Percentiles rank a stretch among this genome's conserved stretches.
Evolutionary conservation across 1,140 invertebrate genomes (phyloP).

Genomic region (Pristionchus pacificus): DNA sequence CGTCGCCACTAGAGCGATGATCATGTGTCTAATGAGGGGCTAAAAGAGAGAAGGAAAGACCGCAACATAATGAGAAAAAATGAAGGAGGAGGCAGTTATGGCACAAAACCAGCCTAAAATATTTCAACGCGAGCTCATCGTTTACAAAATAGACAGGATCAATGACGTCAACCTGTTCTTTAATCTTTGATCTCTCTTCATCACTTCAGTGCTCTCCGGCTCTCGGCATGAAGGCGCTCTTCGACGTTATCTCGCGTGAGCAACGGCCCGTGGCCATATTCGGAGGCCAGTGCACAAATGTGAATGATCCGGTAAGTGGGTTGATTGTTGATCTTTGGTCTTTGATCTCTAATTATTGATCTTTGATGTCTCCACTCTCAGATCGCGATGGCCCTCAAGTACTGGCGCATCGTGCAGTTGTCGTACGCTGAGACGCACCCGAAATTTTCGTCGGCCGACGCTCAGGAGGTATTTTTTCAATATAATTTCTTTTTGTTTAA

Average conservation of each 20-base stretch:
- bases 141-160: no score
- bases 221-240: slow-evolving; percentile 93
- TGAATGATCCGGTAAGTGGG: slow-evolving; percentile 77
- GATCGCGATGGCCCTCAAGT: slow-evolving; percentile 91
- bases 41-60: not conserved
- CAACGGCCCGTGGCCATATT: slow-evolving; percentile 87
- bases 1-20: no score
- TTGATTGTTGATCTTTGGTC: no score
- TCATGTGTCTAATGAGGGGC: no score
- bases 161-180: no score
- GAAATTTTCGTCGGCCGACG: slow-evolving; percentile 92
- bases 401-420: slow-evolving; percentile 89
- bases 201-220: slow-evolving; percentile 85
- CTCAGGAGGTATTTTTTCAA: slow-evolving; percentile 67
- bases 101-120: no score
- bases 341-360: no score
- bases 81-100: not conserved
- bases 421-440: slow-evolving; percentile 97
- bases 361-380: no score
- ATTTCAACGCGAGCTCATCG: no score
- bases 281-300: slow-evolving; percentile 88
- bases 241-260: slow-evolving; percentile 92
- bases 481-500: no score
- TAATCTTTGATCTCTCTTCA: no score
- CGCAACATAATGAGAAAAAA: not conserved